Percentiles rank a stretch among this genome's conserved stretches.
These are phyloP conservation scores for Sitta carolinensis DNA, from an alignment of 2,797 vertebrate species.

Conservation along the genomic window DNA sequence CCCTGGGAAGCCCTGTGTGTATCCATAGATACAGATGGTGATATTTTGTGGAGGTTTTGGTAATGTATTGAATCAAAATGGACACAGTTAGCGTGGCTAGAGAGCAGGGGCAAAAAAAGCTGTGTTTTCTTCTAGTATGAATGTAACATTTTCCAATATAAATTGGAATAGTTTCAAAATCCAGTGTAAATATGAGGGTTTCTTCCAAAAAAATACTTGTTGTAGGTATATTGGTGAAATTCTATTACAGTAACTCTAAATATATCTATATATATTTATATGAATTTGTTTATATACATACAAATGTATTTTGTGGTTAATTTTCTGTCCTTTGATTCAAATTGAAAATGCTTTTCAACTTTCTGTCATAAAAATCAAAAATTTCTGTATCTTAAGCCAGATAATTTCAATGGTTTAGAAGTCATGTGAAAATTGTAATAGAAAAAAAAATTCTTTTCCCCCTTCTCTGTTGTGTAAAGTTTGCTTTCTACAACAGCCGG, in stretches of 20 bases:
- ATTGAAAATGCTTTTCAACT: not conserved
- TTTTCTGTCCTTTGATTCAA: not conserved
- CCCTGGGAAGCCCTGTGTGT: not conserved
- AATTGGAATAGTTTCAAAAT: not conserved
- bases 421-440: not conserved
- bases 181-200: not conserved
- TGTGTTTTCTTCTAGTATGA: not conserved
- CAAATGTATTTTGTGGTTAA: not conserved
- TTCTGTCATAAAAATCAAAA: not conserved
- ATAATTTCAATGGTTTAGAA: not conserved
- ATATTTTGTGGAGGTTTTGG: not conserved
- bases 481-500: not conserved
- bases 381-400: not conserved
- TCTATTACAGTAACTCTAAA: not conserved
- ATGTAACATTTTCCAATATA: not conserved
- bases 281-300: not conserved
- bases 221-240: not conserved
- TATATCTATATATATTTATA: too few relatives aligned
- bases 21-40: not conserved
- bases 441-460: fast-evolving
- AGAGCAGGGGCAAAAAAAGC: not conserved
- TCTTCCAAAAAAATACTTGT: not conserved
- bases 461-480: not conserved
- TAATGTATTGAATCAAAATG: not conserved
- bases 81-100: not conserved